Evolutionary conservation across 2,113 vertebrate genomes (phyloP).

Genomic region (Cervus canadensis): DNA sequence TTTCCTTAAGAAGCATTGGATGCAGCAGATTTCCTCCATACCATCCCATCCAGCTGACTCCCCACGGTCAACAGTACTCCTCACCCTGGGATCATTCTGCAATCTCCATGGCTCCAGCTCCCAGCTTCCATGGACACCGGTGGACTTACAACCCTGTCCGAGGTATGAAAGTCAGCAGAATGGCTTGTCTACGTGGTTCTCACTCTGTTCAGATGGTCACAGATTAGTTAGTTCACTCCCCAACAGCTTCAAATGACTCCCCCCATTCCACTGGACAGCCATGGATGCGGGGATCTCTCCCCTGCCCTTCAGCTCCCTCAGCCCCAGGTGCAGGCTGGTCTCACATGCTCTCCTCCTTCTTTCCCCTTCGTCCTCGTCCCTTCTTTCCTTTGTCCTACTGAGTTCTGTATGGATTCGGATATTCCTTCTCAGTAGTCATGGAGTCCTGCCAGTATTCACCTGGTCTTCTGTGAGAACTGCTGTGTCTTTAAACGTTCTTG

Average conservation of each 20-base stretch:
- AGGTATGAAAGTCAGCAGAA: not conserved
- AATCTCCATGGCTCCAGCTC: not conserved
- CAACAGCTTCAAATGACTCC: too few species aligned
- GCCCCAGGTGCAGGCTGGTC: not conserved
- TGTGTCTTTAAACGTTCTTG: not conserved
- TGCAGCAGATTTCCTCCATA: not conserved
- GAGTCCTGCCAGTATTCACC: not conserved
- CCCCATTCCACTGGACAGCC: accelerated
- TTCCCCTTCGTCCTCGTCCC: not conserved
- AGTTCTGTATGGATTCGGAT: not conserved
- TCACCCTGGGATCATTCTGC: not conserved
- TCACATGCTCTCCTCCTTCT: not conserved
- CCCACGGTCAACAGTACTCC: not conserved
- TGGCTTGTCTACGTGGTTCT: too few species aligned
- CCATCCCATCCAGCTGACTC: not conserved
- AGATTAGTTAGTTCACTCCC: not conserved
- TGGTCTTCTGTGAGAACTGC: not conserved
- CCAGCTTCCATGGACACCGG: not conserved
- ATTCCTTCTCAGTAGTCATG: not conserved
- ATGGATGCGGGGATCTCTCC: accelerated
- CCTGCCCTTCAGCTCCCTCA: not conserved
- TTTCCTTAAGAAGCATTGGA: not conserved
- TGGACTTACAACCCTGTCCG: not conserved
- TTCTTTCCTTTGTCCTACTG: not conserved
- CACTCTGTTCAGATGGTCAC: not conserved